Percentiles rank a stretch among this genome's conserved stretches.
Conservation (phyloP, 2,888 invertebrate species). For the Drosophila ustulata region DNA sequence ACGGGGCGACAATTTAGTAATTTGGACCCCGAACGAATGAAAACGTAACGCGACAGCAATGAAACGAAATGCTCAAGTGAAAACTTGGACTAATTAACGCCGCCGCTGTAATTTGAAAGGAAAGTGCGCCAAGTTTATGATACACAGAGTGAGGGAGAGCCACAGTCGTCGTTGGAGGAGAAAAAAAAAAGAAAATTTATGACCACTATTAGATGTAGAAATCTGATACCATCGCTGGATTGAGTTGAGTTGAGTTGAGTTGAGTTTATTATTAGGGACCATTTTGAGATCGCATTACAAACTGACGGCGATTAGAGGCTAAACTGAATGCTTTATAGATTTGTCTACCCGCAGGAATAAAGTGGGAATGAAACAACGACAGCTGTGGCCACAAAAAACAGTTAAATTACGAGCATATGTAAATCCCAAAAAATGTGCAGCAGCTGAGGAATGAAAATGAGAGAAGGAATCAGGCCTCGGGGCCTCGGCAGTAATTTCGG, state of each 20-base stretch:
- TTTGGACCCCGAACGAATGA: constrained; percentile 19
- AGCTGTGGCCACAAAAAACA: constrained; percentile 42
- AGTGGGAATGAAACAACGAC: constrained; percentile 45
- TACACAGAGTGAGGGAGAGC: constrained; percentile 8
- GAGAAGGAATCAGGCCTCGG: constrained; percentile 55
- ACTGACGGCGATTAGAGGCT: constrained; percentile 41
- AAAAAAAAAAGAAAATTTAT: constrained; percentile 40
- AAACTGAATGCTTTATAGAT: constrained; percentile 37
- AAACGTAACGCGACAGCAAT: constrained; percentile 39
- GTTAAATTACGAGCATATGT: constrained; percentile 71
- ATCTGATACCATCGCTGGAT: constrained; percentile 39
- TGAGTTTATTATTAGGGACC: constrained; percentile 45
- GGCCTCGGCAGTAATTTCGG: constrained; percentile 69
- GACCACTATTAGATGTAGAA: constrained; percentile 47
- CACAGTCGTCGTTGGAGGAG: background rate
- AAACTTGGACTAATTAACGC: constrained; percentile 74
- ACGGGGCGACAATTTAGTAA: constrained; percentile 51
- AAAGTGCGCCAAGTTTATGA: constrained; percentile 55
- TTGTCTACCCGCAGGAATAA: constrained; percentile 48
- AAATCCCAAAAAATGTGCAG: constrained; percentile 54
- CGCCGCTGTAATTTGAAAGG: constrained; percentile 46
- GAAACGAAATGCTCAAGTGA: constrained; percentile 64
- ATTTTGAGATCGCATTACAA: constrained; percentile 55
- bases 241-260: background rate
- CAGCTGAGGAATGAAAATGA: background rate